Evolutionary conservation across 92 coral and sea anemone genomes (phyloP).

Genomic region (Phenganax subtilis): DNA sequence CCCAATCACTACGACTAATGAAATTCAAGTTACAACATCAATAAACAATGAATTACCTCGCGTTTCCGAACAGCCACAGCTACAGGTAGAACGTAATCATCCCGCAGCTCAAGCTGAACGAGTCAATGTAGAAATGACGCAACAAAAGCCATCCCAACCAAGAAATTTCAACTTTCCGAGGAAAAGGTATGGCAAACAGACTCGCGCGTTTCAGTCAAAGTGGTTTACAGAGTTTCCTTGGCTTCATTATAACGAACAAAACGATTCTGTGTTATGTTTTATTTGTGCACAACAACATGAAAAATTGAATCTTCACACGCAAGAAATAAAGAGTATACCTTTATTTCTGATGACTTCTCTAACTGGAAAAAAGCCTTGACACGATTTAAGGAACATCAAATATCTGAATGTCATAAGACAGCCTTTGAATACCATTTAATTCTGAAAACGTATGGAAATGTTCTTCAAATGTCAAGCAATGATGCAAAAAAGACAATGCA

Average conservation of each 20-base stretch:
- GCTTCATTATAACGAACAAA: constrained; percentile 62
- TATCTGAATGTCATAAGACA: constrained; percentile 52
- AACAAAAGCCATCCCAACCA: constrained; percentile 53
- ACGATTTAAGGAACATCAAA: constrained; percentile 56
- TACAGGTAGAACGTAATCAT: constrained; percentile 22
- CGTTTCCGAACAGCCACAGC: constrained; percentile 7
- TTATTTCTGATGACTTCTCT: constrained; percentile 48
- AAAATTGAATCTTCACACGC: constrained; percentile 50
- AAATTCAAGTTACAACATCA: constrained; percentile 22
- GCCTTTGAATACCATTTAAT: constrained; percentile 53
- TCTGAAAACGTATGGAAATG: constrained; percentile 52
- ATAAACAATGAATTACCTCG: background rate
- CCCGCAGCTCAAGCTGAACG: background rate
- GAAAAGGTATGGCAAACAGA: constrained; percentile 47
- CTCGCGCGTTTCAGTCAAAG: constrained; percentile 55
- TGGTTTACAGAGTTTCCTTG: constrained; percentile 68
- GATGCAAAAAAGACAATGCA: constrained; percentile 14
- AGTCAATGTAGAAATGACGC: constrained; percentile 1
- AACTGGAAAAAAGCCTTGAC: constrained; percentile 62
- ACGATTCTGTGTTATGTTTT: constrained; percentile 58
- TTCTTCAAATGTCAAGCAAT: constrained; percentile 29
- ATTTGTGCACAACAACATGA: constrained; percentile 49
- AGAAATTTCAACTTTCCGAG: constrained; percentile 55
- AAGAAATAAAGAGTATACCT: constrained; percentile 55
- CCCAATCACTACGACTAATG: constrained; percentile 17